phyloP scores from a whole-genome alignment of 1,140 invertebrate genomes.

The Pomacea maculata region DNA sequence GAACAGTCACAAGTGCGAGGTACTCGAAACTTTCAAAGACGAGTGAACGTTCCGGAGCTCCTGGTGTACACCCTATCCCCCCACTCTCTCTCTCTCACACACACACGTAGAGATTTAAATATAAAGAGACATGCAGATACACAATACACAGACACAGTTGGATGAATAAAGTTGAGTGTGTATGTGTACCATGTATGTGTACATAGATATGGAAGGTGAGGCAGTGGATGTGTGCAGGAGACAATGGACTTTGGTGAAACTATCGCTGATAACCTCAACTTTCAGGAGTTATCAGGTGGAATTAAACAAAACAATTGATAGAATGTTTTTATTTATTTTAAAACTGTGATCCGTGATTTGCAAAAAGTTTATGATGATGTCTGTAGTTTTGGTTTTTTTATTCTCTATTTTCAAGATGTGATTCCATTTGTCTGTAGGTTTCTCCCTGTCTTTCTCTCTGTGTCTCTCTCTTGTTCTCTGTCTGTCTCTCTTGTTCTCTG shows the following conservation, averaged over 20 bases:
- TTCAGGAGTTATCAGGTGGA: not conserved
- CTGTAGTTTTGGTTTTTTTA: not conserved
- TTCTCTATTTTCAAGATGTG: not conserved
- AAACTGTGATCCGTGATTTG: not conserved
- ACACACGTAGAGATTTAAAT: no score
- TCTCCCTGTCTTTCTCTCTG: constrained; percentile 5
- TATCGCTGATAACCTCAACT: not conserved
- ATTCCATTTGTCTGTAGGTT: not conserved
- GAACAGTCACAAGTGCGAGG: no score
- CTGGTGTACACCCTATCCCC: no score
- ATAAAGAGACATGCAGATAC: no score
- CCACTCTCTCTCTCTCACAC: no score
- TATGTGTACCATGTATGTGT: no score
- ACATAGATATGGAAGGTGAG: not conserved
- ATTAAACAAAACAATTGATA: not conserved
- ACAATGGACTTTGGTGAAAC: not conserved
- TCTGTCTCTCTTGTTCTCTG: not conserved
- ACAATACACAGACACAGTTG: no score
- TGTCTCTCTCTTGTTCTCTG: not conserved
- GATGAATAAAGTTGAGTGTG: no score
- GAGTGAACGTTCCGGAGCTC: no score
- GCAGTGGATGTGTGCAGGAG: not conserved
- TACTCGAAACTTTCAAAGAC: no score
- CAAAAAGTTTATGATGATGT: not conserved
- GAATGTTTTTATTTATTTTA: not conserved